Base-by-base conservation (phyloP, 2,797 vertebrate genomes). In the Malurus leucopterus region DNA sequence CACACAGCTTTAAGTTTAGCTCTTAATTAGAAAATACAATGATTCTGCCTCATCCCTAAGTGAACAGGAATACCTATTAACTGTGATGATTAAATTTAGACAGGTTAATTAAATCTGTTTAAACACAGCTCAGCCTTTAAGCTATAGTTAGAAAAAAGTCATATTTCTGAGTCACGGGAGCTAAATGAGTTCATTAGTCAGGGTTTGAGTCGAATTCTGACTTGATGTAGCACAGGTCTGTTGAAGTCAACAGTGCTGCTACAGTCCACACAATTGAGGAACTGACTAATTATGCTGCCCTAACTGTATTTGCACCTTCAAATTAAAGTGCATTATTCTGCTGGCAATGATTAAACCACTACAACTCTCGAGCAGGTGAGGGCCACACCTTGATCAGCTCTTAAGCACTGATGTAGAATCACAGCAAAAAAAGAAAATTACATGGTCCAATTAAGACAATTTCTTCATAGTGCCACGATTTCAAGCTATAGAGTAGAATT, bases 81-180 rank as follows among this genome's bases (percentile, higher is more conserved):
- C 88, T 90, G 84, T 89, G 54, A 69, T 83, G 53, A 95, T 85
- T 78, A 85, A 63, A 73, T 92, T 87, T 84, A 51, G 43, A 65
- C 74, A 89, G 44, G 53, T 92, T 95, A 94, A 95, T 95, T 96
- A 95, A 70, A 57, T 26, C 58, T 53, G 13, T 71, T 91, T 68
- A 75, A 87, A 59, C 21, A 83, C 34, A 79, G 34, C 36, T 90
- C 63, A 70, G 11, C 43, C 22, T 49, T 58, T 77, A 77, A 7
- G 10, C 69, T 72, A 80, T 11, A 59, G 41, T 46, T 58, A 58
- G 40, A 4, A 24, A 81, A 36, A 55, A 61, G 22, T 34, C 5
- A 5, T 47, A 58, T 58, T 91, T 85, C 44, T 82, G 71, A 89
- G 41, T 90, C 54, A 88, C 22, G 40, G 59, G 30, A 70, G 43